A percentile compares a stretch with the other conserved stretches of the same genome.
These are phyloP conservation scores for Cochlearius cochlearius DNA, from an alignment of 2,113 vertebrate species.

Conservation along the genomic window DNA sequence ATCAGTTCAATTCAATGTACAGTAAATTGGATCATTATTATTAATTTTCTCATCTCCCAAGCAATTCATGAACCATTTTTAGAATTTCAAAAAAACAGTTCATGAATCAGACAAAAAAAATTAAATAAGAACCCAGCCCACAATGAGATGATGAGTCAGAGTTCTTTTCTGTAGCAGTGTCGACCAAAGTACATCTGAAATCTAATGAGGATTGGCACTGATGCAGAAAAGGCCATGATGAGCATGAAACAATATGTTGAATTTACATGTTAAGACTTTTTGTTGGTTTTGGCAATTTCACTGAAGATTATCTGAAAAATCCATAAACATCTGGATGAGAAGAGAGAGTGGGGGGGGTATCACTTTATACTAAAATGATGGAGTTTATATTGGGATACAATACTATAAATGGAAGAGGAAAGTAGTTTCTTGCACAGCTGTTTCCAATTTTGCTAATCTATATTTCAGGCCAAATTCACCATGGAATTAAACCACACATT, in stretches of 20 bases:
- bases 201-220: constrained; percentile 77
- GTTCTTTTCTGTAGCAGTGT: constrained; percentile 75
- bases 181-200: constrained; percentile 78
- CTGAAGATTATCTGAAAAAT: constrained; percentile 80
- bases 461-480: constrained; percentile 80
- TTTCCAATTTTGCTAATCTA: constrained; percentile 83
- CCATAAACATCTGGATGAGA: constrained; percentile 80
- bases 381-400: constrained; percentile 82
- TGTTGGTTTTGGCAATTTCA: constrained; percentile 82
- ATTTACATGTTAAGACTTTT: constrained; percentile 83
- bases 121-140: constrained; percentile 73
- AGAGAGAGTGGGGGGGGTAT: constrained; percentile 62
- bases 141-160: constrained; percentile 82
- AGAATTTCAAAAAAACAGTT: constrained; percentile 77
- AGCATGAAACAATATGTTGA: constrained; percentile 81
- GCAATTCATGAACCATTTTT: constrained; percentile 81
- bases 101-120: constrained; percentile 82
- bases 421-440: constrained; percentile 82
- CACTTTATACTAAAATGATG: constrained; percentile 73
- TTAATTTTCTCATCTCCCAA: constrained; percentile 81
- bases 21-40: constrained; percentile 81
- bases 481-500: constrained; percentile 72
- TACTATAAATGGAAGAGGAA: constrained; percentile 83
- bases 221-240: constrained; percentile 83
- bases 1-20: constrained; percentile 80